A percentile compares a stretch with the other conserved stretches of the same genome.
Conservation (phyloP, 2,113 vertebrate species). For the Onychostoma macrolepis region DNA sequence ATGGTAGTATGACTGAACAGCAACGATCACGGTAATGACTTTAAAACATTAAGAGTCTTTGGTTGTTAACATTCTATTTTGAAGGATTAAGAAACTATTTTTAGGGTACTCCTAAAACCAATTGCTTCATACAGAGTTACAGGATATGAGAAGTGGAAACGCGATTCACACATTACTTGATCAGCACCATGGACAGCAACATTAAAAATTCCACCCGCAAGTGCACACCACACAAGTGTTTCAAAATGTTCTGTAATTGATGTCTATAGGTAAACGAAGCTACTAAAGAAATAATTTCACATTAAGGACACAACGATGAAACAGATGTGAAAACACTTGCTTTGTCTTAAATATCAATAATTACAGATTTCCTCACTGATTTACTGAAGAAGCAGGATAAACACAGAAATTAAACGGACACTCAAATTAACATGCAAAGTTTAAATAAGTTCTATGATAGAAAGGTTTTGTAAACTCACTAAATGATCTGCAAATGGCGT, state of each 20-base stretch:
- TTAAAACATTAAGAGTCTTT: background rate
- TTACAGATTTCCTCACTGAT: background rate
- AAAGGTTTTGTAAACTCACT: background rate
- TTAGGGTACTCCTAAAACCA: background rate
- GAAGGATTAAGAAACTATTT: background rate
- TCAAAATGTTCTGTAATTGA: background rate
- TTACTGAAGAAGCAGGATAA: background rate
- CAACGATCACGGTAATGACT: background rate
- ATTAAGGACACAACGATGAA: background rate
- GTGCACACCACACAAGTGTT: background rate
- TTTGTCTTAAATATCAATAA: background rate
- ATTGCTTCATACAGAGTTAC: background rate
- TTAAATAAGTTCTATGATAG: background rate
- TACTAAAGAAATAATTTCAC: background rate
- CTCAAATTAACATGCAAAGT: background rate
- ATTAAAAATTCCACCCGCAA: background rate
- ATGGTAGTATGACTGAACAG: background rate
- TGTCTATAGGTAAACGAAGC: background rate
- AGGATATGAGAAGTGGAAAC: background rate
- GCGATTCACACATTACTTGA: background rate
- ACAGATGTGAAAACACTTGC: background rate
- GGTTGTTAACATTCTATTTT: background rate
- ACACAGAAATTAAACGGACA: background rate
- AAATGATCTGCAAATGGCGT: background rate
- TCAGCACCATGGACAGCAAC: conserved; percentile 22